Evolutionary conservation across 2,888 invertebrate genomes (phyloP).

Genomic region (Synanthedon andrenaeformis): DNA sequence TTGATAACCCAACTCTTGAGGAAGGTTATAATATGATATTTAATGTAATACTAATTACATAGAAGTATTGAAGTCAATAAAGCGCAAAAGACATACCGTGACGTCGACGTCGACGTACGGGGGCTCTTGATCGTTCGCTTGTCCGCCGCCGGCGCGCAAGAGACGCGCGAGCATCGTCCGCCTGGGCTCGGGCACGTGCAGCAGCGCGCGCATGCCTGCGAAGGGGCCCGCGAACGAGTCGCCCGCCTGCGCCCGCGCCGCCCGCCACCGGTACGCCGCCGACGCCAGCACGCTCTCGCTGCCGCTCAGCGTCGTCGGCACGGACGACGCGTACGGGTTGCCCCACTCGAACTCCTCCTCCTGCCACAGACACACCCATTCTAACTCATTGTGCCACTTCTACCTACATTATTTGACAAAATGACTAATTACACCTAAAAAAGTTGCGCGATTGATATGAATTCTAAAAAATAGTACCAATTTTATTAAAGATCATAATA

Average conservation of each 20-base stretch:
- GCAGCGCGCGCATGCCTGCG: constrained; percentile 57
- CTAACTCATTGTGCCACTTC: background rate
- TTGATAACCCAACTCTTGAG: too few species aligned
- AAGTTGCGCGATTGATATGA: too few species aligned
- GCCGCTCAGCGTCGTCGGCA: constrained; percentile 52
- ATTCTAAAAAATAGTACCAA: too few species aligned
- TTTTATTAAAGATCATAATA: too few species aligned
- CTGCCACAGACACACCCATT: constrained; percentile 37
- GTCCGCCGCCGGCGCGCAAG: constrained; percentile 82
- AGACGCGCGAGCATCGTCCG: constrained; percentile 76
- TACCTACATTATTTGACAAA: too few species aligned
- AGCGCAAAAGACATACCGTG: constrained; percentile 53
- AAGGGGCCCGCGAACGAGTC: constrained; percentile 51
- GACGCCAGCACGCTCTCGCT: constrained; percentile 62
- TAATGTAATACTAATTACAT: too few species aligned
- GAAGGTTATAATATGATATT: too few species aligned
- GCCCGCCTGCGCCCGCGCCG: constrained; percentile 29
- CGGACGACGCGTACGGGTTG: constrained; percentile 73
- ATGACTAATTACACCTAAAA: too few species aligned
- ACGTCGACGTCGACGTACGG: constrained; percentile 70
- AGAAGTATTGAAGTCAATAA: too few species aligned
- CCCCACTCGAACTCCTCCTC: constrained; percentile 91
- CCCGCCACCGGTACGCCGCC: constrained; percentile 77
- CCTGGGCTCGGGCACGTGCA: constrained; percentile 72
- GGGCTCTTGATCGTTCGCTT: constrained; percentile 72